Evolutionary conservation across 1,140 invertebrate genomes (phyloP), one percentile per base, ranked within the genome.

Genomic region (Ostrea edulis): DNA sequence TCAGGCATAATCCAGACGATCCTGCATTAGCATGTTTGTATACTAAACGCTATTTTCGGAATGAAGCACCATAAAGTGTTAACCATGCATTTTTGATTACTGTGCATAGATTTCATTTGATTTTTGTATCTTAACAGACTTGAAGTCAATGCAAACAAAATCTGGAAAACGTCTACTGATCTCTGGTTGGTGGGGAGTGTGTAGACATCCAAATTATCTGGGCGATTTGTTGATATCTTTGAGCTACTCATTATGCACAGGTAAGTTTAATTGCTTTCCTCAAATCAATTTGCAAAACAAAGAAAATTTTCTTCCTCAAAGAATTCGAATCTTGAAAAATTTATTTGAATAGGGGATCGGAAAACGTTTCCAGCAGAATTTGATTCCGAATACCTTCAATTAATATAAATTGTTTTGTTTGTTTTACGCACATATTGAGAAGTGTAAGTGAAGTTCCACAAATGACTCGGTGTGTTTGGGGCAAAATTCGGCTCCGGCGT

Each of bases 161-260:
- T 96, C 97, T 8, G 97, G 97, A n/a, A 97, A 97, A 90, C 97
- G 97, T 89, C 93, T 98, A 14, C 95, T 99, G 12, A 94, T 97
- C 14, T 97, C 97, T 22, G 97, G 97, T 3, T 96, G 97, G 91
- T 98, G 98, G 98, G 97, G 97, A 3, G 90, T 96, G 35, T 95
- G 98, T 14, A 96, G 98, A 89, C 98, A 98, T 95, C 98, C 98
- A 0, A 98, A 99, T 95, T 98, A 98, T 93, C 93, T 98, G 12
- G 98, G 98, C 0, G 97, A 98, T 90, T 96, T 98, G 2, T 92
- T 98, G 44, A 96, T 98, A 90, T 96, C 97, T 83, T 94, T 96
- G 83, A 95, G 97, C 82, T 96, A 94, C 95, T 94, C 95, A 86
- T 87, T 95, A 68, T 86, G 96, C 25, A 95, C 94, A 93, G 96